phyloP scores from a whole-genome alignment of 2,113 vertebrate species.

The Cygnus buccinator region DNA sequence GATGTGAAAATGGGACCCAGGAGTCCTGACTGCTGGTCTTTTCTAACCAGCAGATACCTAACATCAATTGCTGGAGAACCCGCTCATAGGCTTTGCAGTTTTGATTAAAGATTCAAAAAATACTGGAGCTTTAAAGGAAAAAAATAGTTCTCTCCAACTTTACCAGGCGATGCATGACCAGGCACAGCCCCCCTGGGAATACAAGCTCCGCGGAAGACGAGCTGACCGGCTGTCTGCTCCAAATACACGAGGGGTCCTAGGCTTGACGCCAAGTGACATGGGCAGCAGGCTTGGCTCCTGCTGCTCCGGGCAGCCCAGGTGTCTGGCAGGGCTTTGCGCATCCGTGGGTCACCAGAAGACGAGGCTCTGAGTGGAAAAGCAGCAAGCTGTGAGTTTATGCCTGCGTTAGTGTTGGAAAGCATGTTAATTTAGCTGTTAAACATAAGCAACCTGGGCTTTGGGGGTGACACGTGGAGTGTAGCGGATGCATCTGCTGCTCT shows the following conservation, averaged over 20 bases:
- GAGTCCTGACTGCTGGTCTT: constrained; percentile 28
- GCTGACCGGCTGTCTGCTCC: neutral
- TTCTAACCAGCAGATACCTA: constrained; percentile 32
- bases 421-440: neutral
- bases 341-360: neutral
- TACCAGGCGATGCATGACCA: neutral
- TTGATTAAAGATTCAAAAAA: constrained; percentile 59
- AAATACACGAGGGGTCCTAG: neutral
- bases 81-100: neutral
- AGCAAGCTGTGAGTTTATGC: neutral
- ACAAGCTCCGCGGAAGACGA: neutral
- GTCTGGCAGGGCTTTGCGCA: neutral
- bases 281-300: neutral
- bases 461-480: accelerated
- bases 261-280: neutral
- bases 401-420: neutral
- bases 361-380: constrained; percentile 1
- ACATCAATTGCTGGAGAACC: constrained; percentile 4
- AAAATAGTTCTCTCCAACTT: constrained; percentile 10
- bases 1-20: constrained; percentile 46
- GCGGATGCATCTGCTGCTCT: neutral
- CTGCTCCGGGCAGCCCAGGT: neutral
- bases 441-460: neutral
- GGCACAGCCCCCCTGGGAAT: neutral
- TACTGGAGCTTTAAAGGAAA: neutral